Evolutionary conservation across 2,797 vertebrate species (phyloP).

Genomic region (Ctenopoma multispine): DNA sequence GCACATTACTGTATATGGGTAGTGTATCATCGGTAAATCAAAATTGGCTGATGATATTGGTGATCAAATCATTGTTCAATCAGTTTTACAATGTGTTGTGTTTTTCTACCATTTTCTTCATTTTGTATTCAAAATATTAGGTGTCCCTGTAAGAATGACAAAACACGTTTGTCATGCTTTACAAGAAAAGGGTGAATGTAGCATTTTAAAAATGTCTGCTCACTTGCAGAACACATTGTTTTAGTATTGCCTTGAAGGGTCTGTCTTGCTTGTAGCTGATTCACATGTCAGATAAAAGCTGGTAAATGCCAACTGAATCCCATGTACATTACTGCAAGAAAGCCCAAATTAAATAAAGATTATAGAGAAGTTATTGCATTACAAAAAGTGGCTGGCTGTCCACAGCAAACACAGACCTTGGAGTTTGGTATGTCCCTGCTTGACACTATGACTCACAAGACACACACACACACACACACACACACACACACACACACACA

Average conservation of each 20-base stretch:
- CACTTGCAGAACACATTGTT: slow-evolving; percentile 19
- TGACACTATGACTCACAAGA: slow-evolving; percentile 58
- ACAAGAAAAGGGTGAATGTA: neutral
- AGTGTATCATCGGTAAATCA: no score
- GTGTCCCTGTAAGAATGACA: no score
- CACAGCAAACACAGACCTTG: slow-evolving; percentile 13
- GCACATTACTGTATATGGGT: no score
- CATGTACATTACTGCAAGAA: neutral
- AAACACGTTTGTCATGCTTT: no score
- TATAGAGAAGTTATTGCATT: slow-evolving; percentile 20
- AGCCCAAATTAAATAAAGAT: slow-evolving; percentile 9
- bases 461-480: no score
- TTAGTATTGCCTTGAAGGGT: neutral
- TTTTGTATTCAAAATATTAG: no score
- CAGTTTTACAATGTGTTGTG: no score
- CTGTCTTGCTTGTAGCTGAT: slow-evolving; percentile 10
- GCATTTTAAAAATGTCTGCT: slow-evolving; percentile 2
- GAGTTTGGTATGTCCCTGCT: slow-evolving; percentile 54
- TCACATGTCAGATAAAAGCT: slow-evolving; percentile 34
- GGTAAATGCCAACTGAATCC: slow-evolving; percentile 14
- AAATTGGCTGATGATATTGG: no score
- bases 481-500: slow-evolving; percentile 7
- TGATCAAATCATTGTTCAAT: no score
- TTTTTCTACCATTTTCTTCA: no score
- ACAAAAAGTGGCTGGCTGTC: slow-evolving; percentile 6